Conservation (phyloP, 2,113 vertebrate species). For the Sclerurus mexicanus region DNA sequence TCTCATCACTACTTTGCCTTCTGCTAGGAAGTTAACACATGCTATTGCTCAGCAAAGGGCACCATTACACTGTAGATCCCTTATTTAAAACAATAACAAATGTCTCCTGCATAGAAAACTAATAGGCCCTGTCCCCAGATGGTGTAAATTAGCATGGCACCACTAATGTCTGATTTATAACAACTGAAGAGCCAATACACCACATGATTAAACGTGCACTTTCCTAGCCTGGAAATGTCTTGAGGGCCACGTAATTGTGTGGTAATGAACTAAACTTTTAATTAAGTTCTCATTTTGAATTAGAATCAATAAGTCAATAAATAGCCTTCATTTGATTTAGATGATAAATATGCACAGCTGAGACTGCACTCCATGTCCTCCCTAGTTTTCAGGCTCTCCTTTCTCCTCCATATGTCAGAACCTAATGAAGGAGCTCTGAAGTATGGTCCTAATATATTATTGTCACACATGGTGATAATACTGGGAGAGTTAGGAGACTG, state of each 20-base stretch:
- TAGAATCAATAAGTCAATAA: slow-evolving; percentile 70
- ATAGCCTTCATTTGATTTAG: slow-evolving; percentile 58
- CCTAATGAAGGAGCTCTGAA: slow-evolving; percentile 55
- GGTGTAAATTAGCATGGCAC: slow-evolving; percentile 39
- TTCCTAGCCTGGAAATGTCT: slow-evolving; percentile 46
- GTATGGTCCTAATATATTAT: slow-evolving; percentile 49
- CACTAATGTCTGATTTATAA: slow-evolving; percentile 57
- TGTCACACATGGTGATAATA: slow-evolving; percentile 30
- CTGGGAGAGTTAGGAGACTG: neutral
- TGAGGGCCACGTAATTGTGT: slow-evolving; percentile 58
- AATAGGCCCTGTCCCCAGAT: slow-evolving; percentile 55
- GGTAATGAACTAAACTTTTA: slow-evolving; percentile 67
- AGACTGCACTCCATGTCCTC: slow-evolving; percentile 29
- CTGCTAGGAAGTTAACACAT: neutral
- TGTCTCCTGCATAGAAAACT: slow-evolving; percentile 39
- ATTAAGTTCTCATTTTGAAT: slow-evolving; percentile 67
- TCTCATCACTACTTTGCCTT: slow-evolving; percentile 1
- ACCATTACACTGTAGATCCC: neutral
- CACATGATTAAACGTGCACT: slow-evolving; percentile 57
- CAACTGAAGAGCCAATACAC: slow-evolving; percentile 36
- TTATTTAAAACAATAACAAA: slow-evolving; percentile 44
- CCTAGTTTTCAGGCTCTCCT: slow-evolving; percentile 28
- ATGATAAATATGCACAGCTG: slow-evolving; percentile 62
- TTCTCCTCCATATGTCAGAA: slow-evolving; percentile 45
- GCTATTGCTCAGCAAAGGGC: slow-evolving; percentile 46